Percentiles rank a stretch among this genome's conserved stretches.
Conservation (phyloP, 2,113 vertebrate genomes). For the Fulica atra region DNA sequence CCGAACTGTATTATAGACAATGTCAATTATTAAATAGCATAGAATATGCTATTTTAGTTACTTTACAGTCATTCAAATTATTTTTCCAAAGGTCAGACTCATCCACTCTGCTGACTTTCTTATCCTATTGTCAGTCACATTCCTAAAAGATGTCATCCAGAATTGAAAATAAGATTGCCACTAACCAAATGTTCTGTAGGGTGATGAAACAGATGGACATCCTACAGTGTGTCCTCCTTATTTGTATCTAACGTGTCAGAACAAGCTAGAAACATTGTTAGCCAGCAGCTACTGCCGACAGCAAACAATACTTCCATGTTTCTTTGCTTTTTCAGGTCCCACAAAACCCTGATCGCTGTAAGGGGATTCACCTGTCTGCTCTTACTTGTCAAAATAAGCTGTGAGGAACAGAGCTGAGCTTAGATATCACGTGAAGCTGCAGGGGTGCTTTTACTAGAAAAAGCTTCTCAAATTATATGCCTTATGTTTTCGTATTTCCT, state of each 20-base stretch:
- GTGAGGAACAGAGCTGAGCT: neutral
- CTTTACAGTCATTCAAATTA: neutral
- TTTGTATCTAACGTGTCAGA: neutral
- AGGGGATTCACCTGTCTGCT: neutral
- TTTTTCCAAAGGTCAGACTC: neutral
- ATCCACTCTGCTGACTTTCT: neutral
- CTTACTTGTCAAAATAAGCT: neutral
- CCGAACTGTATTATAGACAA: neutral
- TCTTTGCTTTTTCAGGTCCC: neutral
- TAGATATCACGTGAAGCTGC: neutral
- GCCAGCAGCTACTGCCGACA: neutral
- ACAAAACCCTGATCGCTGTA: neutral
- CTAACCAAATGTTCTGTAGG: neutral
- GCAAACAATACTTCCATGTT: neutral
- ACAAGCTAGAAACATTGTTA: neutral
- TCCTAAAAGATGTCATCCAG: neutral
- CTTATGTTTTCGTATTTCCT: neutral
- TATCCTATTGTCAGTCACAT: neutral
- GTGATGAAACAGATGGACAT: rapidly evolving
- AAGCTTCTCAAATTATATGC: neutral
- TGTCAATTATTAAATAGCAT: neutral
- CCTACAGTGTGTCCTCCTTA: neutral
- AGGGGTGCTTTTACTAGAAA: neutral
- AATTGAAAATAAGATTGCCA: neutral
- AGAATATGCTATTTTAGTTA: neutral